Base-by-base conservation (phyloP, 64 coral and sea anemone species). In the Anthopleura sola region DNA sequence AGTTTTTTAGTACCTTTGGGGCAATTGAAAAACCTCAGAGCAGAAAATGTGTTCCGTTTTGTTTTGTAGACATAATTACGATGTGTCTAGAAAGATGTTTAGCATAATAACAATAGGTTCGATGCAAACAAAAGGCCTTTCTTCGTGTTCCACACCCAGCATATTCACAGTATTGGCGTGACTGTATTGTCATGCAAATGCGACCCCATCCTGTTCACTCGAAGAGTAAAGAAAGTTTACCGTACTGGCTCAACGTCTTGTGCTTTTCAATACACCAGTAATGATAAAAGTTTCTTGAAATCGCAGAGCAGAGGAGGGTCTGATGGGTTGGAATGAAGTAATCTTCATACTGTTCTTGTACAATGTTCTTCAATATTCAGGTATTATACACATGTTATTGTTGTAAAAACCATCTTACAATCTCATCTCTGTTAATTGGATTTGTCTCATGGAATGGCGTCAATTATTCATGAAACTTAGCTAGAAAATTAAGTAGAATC, bases 131-230 rank as follows among this genome's bases (percentile, higher is more conserved):
- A 71, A 71, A 71, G 66, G 31, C 16, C 66, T 71, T 71, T 71
- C 66, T 34, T 71, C 26, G n/a, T n/a, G n/a, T 15, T 71, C 66
- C 66, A 71, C 66, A 17, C 66, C 66, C 66, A n/a, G 23, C 9
- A 3, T 24, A 68, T 29, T 7, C 6, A n/a, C n/a, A 23, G 0
- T 3, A 36, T 71, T 32, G 66, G 66, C 66, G 66, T 71, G 66
- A 71, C 66, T 32, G 66, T 71, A 71, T 71, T 71, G 66, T 71
- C 29, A 71, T 71, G 66, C 12, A 71, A 71, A 71, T 71, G 12
- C 3, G 9, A 20, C 66, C 28, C 24, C n/a, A 34, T 34, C 28
- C 66, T 71, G 66, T 32, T 71, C 28, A 14, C 66, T 34, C 6
- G 21, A 71, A 34, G 26, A 71, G 66, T 71, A 32, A 71, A 71